phyloP scores from a whole-genome alignment of 2,888 invertebrate species.

The Tanytarsus gracilentus region DNA sequence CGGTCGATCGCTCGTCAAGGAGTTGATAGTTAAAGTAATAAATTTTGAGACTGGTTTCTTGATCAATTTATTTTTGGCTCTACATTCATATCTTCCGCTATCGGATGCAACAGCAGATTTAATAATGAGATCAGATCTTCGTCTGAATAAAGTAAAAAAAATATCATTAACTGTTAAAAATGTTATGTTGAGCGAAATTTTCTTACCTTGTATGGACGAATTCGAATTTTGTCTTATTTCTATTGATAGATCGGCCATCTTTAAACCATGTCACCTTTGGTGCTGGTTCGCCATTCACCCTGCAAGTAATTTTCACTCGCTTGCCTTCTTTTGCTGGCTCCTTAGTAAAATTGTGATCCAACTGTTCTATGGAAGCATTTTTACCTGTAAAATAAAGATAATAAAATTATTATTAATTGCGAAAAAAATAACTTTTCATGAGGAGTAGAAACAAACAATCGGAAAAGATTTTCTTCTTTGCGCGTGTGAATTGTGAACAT shows the following conservation, averaged over 20 bases:
- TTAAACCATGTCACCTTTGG: conserved; percentile 78
- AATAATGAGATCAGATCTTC: conserved; percentile 75
- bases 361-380: conserved; percentile 42
- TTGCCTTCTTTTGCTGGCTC: conserved; percentile 44
- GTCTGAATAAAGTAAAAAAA: conserved; percentile 49
- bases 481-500: too few relatives aligned
- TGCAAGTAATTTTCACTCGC: conserved; percentile 61
- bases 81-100: conserved; percentile 72
- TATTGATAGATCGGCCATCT: conserved; percentile 54
- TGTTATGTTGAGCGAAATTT: conserved; percentile 3
- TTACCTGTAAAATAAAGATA: conserved; percentile 40
- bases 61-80: conserved; percentile 52
- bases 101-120: conserved; percentile 63
- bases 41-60: conserved; percentile 39
- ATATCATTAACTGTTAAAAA: conserved; percentile 21
- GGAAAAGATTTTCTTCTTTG: too few relatives aligned
- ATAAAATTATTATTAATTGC: too few relatives aligned
- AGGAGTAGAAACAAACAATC: too few relatives aligned
- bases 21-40: conserved; percentile 39
- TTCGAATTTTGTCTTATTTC: conserved; percentile 41
- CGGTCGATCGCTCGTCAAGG: conserved; percentile 25
- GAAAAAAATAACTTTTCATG: too few relatives aligned
- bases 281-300: conserved; percentile 65
- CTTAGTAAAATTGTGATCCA: conserved; percentile 32
- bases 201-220: conserved; percentile 43